Evolutionary conservation across 2,113 vertebrate species (phyloP).

Genomic region (Promerops cafer): DNA sequence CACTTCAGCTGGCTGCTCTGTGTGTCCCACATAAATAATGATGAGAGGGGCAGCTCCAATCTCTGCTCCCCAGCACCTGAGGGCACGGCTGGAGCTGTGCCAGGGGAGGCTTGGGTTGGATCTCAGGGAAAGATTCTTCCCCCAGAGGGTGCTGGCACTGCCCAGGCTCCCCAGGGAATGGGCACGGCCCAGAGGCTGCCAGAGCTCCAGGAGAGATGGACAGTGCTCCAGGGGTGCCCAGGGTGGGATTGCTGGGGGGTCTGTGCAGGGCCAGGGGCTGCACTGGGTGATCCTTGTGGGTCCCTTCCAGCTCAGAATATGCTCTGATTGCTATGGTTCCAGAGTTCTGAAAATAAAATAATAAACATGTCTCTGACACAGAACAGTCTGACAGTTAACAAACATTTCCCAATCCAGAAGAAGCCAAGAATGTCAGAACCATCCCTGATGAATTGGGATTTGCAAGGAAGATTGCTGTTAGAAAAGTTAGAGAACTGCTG

Average conservation of each 20-base stretch:
- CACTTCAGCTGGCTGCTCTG: background rate
- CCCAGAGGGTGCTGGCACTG: background rate
- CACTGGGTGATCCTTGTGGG: background rate
- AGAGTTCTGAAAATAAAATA: background rate
- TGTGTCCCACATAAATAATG: background rate
- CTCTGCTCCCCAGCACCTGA: background rate
- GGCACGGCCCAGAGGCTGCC: background rate
- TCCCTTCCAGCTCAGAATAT: background rate
- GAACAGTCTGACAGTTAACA: background rate
- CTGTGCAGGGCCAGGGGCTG: background rate
- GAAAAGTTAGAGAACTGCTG: background rate
- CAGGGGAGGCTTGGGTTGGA: background rate
- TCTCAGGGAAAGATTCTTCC: background rate
- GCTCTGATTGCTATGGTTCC: background rate
- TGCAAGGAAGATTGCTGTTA: background rate
- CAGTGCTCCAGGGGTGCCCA: accelerated
- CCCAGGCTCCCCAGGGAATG: background rate
- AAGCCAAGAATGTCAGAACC: background rate
- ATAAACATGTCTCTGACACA: background rate
- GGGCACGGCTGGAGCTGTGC: background rate
- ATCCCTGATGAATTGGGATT: background rate
- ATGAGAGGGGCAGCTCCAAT: background rate
- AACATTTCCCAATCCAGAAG: background rate
- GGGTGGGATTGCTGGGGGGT: background rate
- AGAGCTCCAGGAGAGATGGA: background rate